Evolutionary conservation across 2,113 vertebrate genomes (phyloP), one percentile per base, ranked within the genome.

Genomic region (Sardina pilchardus): DNA sequence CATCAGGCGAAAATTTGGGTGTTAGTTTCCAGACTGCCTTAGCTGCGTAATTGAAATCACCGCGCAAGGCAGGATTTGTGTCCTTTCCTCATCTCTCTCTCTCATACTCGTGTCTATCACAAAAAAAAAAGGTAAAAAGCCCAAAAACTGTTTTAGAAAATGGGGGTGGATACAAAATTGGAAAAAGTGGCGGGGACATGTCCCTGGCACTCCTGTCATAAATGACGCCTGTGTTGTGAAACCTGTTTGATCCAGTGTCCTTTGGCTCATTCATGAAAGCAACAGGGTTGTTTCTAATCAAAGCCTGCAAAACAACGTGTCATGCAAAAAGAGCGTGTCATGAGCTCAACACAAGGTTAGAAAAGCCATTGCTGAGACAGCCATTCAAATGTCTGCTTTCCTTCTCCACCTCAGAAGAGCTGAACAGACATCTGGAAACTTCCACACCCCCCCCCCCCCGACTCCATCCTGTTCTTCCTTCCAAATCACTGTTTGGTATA

Each of bases 371-470:
- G 71, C 71, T 34, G 71, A 78, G 34, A 36, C 71, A 78, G 34
- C 71, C 34, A 36, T 34, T 16, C 71, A 78, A 78, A 12, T 78
- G 30, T 78, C 71, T 78, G 71, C 2, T 78, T 78, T 78, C 39
- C 71, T 78, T 78, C 71, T 14, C 30, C 34, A 17, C 9, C 26
- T 17, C 26, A 16, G 6, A 75, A 34, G 71, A 78, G 30, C 71
- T 36, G 34, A 78, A 14, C 71, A 78, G 71, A 78, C 71, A 36
- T 78, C 30, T 78, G 71, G 71, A 78, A 78, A 78, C 71, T 17
- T 78, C 30, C 71, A 78, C 67, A 45, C 4, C 39, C 39, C 39
- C 39, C 39, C 39, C 39, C 63, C 63, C 9, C 71, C 39, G 71
- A 78, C 71, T 78, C 71, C 71, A 78, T 78, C 71, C 30, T 36